Percentiles rank a stretch among this genome's conserved stretches.
These are phyloP conservation scores for Euura saliciscinereae DNA, from an alignment of 1,140 invertebrate species.

Conservation along the genomic window DNA sequence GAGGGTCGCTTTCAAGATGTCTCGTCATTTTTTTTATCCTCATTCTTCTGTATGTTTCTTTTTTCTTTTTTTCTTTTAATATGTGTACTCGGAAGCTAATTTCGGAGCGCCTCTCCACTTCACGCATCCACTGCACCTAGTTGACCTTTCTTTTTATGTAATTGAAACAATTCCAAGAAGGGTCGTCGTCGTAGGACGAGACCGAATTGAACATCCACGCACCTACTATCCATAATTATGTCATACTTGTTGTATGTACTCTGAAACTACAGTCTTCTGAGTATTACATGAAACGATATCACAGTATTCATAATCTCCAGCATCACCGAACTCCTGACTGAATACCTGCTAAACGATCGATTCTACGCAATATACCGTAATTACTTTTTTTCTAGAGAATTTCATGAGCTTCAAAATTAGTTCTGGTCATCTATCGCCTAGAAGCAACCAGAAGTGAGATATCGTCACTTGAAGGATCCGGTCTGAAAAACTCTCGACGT, in stretches of 20 bases:
- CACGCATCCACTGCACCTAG: not conserved
- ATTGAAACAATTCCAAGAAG: not conserved
- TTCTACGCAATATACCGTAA: not conserved
- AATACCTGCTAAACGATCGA: not conserved
- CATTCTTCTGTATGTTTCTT: not conserved
- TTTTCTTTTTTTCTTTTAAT: too few relatives aligned
- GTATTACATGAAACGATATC: not conserved
- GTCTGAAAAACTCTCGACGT: not conserved
- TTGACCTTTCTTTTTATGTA: slow-evolving; percentile 4
- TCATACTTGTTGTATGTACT: too few relatives aligned
- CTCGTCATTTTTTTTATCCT: not conserved
- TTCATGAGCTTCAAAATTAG: too few relatives aligned
- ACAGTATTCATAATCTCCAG: not conserved
- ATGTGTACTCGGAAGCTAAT: not conserved
- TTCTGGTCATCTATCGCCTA: too few relatives aligned
- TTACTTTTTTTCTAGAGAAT: not conserved
- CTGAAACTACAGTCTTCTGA: not conserved
- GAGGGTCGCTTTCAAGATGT: not conserved
- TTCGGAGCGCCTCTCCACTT: not conserved
- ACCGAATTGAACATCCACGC: not conserved
- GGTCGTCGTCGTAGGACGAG: not conserved
- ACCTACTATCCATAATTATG: too few relatives aligned
- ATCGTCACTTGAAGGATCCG: not conserved
- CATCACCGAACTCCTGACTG: not conserved
- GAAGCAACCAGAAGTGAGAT: too few relatives aligned